A percentile compares a stretch with the other conserved stretches of the same genome.
These are phyloP conservation scores for Scopus umbretta DNA, from an alignment of 2,113 vertebrate genomes.

Conservation along the genomic window DNA sequence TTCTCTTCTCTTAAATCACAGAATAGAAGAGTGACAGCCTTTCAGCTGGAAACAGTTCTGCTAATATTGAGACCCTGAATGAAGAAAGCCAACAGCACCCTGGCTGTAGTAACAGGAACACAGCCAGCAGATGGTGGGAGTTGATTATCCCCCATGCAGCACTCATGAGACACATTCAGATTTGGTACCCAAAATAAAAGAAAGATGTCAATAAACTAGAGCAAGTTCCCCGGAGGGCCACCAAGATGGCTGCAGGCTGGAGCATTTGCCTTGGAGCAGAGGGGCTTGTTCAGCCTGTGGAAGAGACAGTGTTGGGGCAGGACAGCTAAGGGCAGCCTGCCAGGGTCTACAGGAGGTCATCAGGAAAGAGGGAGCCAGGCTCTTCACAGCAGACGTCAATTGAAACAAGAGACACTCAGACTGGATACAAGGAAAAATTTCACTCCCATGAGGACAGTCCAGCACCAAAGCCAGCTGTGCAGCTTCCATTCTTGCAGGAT, in stretches of 20 bases:
- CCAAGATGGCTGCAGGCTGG: background rate
- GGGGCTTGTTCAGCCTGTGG: background rate
- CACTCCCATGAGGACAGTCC: background rate
- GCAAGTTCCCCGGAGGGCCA: background rate
- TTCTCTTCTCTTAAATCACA: background rate
- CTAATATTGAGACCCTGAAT: background rate
- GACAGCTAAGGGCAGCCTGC: background rate
- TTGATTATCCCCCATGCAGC: background rate
- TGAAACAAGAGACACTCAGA: background rate
- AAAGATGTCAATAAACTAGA: background rate
- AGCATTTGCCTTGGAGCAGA: background rate
- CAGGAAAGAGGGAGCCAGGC: background rate
- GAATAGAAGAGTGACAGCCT: background rate
- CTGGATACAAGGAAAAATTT: background rate
- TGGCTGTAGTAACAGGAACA: background rate
- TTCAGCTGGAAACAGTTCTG: background rate
- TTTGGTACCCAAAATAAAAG: background rate
- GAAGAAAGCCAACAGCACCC: background rate
- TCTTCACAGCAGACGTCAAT: background rate
- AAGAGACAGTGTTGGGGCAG: background rate
- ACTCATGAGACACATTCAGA: background rate
- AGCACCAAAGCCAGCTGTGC: background rate
- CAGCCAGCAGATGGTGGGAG: background rate
- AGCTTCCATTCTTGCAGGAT: background rate
- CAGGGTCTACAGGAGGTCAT: background rate